These are phyloP conservation scores for Heliconius ismenius DNA, from an alignment of 2,888 invertebrate species.

Conservation along the genomic window DNA sequence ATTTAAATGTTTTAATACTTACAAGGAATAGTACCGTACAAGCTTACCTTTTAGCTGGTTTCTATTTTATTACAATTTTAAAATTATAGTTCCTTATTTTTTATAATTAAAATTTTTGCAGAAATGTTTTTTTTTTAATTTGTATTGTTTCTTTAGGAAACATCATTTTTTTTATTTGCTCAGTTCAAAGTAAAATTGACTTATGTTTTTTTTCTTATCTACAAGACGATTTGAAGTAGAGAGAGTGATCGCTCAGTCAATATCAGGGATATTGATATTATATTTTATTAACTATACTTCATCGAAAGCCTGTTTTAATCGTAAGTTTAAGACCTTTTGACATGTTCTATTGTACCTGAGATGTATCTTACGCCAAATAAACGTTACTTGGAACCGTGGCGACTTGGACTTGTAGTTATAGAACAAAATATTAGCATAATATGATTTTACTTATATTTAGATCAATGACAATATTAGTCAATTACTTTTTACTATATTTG, in stretches of 20 bases:
- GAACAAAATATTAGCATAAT: constrained; percentile 30
- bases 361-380: constrained; percentile 65
- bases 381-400: constrained; percentile 65
- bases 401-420: constrained; percentile 43
- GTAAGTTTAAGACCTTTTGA: constrained; percentile 51
- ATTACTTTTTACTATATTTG: constrained; percentile 59
- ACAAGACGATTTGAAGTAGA: background rate
- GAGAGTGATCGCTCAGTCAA: background rate
- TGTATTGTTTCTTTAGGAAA: background rate
- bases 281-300: background rate
- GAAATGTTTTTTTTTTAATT: background rate
- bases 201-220: background rate
- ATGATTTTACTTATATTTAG: constrained; percentile 50
- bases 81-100: background rate
- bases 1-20: background rate
- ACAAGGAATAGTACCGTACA: background rate
- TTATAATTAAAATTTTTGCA: background rate
- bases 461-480: constrained; percentile 74
- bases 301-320: background rate
- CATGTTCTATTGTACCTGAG: constrained; percentile 73
- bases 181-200: background rate
- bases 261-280: background rate
- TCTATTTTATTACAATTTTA: constrained; percentile 1
- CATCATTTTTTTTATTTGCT: background rate
- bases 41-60: background rate